These are phyloP conservation scores for Drosophila setifemur DNA, from an alignment of 1,140 invertebrate genomes.

Conservation along the genomic window DNA sequence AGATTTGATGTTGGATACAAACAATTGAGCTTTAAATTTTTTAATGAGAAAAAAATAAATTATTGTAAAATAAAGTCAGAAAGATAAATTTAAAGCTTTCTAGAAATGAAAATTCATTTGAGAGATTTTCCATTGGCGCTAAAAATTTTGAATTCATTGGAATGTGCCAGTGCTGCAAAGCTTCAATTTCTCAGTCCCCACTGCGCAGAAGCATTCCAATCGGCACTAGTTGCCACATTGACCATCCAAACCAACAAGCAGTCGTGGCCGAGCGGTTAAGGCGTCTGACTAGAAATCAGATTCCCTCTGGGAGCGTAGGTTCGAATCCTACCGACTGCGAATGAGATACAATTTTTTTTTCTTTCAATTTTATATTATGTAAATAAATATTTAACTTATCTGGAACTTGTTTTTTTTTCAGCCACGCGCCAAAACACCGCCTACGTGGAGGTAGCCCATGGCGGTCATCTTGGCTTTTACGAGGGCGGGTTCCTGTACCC, in stretches of 20 bases:
- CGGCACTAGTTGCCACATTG: slow-evolving; percentile 2
- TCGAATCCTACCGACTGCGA: slow-evolving; percentile 93
- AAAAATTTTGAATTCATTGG: background rate
- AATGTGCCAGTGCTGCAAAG: background rate
- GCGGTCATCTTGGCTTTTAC: slow-evolving; percentile 96
- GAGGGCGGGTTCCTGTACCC: slow-evolving; percentile 93
- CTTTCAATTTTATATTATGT: slow-evolving; percentile 52
- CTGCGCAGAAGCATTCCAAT: background rate
- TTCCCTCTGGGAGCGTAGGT: slow-evolving; percentile 93
- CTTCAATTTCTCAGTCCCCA: background rate
- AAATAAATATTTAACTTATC: background rate
- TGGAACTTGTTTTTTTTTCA: slow-evolving; percentile 84
- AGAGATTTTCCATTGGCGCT: too few relatives aligned
- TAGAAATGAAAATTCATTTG: too few relatives aligned
- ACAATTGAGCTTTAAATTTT: too few relatives aligned
- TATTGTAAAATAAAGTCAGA: background rate
- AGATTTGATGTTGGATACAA: too few relatives aligned
- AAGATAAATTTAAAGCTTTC: too few relatives aligned
- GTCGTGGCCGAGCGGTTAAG: slow-evolving; percentile 93
- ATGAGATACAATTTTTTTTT: background rate
- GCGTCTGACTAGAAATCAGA: slow-evolving; percentile 93
- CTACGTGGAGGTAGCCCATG: slow-evolving; percentile 92
- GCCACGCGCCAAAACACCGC: slow-evolving; percentile 87
- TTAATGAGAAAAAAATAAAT: background rate
- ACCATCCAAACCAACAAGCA: slow-evolving; percentile 88